Evolutionary conservation across 1,140 invertebrate species (phyloP).

Genomic region (Xylocopa sonorina): DNA sequence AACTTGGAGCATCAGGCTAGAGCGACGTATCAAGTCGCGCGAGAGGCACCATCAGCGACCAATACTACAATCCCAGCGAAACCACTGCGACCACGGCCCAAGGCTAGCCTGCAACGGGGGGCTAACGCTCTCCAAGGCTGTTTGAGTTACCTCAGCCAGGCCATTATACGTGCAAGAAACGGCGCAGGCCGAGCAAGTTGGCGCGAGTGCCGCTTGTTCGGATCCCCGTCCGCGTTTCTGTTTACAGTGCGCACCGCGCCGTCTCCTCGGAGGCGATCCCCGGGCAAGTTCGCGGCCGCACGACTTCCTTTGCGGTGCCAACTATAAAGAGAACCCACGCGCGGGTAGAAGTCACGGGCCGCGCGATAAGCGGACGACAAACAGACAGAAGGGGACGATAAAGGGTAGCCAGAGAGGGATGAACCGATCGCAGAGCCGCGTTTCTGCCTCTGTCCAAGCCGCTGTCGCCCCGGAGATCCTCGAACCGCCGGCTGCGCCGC

Average conservation of each 20-base stretch:
- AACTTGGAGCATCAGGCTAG: no score
- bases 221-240: constrained; percentile 54
- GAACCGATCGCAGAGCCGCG: neutral
- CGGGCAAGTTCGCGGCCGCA: constrained; percentile 48
- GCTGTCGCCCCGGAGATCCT: constrained; percentile 24
- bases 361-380: constrained; percentile 29
- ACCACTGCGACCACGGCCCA: neutral
- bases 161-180: constrained; percentile 50
- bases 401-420: neutral
- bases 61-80: neutral
- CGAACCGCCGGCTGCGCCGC: constrained; percentile 64
- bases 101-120: neutral
- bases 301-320: constrained; percentile 55
- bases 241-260: constrained; percentile 52
- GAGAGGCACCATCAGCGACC: no score
- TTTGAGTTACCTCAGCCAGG: constrained; percentile 55
- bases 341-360: constrained; percentile 4
- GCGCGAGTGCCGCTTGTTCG: constrained; percentile 52
- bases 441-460: constrained; percentile 31
- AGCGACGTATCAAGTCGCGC: no score
- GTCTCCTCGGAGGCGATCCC: constrained; percentile 36
- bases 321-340: constrained; percentile 34
- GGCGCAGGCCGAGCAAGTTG: constrained; percentile 46
- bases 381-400: constrained; percentile 22
- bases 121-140: constrained; percentile 30